A percentile compares a stretch with the other conserved stretches of the same genome.
Evolutionary conservation across 1,140 invertebrate genomes (phyloP).

Genomic region (Oedothorax gibbosus): DNA sequence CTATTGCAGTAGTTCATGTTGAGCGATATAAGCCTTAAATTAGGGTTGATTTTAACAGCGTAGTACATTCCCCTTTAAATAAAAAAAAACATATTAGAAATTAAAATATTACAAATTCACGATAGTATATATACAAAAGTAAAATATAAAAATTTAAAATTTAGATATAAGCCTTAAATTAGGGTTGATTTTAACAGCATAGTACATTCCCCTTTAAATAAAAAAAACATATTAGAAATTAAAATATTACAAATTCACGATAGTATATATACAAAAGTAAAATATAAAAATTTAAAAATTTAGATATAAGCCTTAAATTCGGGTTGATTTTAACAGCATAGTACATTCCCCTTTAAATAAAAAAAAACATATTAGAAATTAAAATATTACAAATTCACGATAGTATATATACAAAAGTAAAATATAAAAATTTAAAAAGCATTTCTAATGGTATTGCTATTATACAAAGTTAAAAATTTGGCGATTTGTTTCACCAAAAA

Average conservation of each 20-base stretch:
- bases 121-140: neutral
- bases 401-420: neutral
- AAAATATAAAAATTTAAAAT: no score
- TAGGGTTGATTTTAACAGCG: slow-evolving; percentile 86
- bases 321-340: slow-evolving; percentile 89
- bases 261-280: neutral
- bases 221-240: slow-evolving; percentile 1
- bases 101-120: neutral
- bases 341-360: slow-evolving; percentile 79
- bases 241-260: neutral
- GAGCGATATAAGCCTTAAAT: slow-evolving; percentile 88
- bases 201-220: slow-evolving; percentile 81
- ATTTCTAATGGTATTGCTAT: no score
- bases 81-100: slow-evolving; percentile 9
- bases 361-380: slow-evolving; percentile 3
- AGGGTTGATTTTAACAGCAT: slow-evolving; percentile 87
- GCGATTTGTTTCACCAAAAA: no score
- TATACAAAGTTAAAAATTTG: no score
- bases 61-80: slow-evolving; percentile 84
- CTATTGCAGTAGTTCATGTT: slow-evolving; percentile 97
- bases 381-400: neutral
- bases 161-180: slow-evolving; percentile 91
- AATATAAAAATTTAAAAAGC: no score
- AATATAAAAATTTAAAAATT: no score
- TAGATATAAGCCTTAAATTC: slow-evolving; percentile 89